Evolutionary conservation across 1,140 invertebrate species (phyloP).

Genomic region (Orius insidiosus): DNA sequence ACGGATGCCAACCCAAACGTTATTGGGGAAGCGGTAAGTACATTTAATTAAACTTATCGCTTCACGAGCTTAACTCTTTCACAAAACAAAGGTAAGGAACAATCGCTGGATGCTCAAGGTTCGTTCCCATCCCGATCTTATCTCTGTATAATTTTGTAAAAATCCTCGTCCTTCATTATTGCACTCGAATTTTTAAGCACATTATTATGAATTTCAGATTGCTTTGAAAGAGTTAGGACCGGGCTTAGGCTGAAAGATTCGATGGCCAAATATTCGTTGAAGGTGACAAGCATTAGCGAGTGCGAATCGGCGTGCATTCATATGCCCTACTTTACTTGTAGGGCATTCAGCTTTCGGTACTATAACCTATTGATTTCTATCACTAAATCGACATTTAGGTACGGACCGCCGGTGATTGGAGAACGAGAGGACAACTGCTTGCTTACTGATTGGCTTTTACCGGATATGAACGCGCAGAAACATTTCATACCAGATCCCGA

Average conservation of each 20-base stretch:
- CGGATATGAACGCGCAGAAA: slow-evolving; percentile 37
- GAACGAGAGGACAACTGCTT: slow-evolving; percentile 49
- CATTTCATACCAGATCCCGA: slow-evolving; percentile 38
- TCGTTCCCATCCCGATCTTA: too few species aligned
- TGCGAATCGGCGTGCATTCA: slow-evolving; percentile 56
- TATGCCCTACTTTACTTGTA: slow-evolving; percentile 44
- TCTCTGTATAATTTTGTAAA: too few species aligned
- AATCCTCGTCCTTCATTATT: too few species aligned
- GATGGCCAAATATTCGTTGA: slow-evolving; percentile 41
- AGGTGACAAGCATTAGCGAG: slow-evolving; percentile 46
- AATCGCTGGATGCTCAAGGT: too few species aligned
- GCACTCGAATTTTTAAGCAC: slow-evolving; percentile 16
- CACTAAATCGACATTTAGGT: slow-evolving; percentile 27
- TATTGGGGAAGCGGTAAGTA: slow-evolving; percentile 25
- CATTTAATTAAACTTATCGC: neutral
- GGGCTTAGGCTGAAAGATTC: slow-evolving; percentile 42
- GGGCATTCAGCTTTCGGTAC: slow-evolving; percentile 57
- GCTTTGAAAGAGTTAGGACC: slow-evolving; percentile 59
- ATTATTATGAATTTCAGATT: slow-evolving; percentile 50
- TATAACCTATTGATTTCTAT: neutral
- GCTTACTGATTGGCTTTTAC: slow-evolving; percentile 47
- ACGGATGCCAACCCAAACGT: slow-evolving; percentile 18
- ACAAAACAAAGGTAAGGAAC: too few species aligned
- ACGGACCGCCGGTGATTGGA: slow-evolving; percentile 39
- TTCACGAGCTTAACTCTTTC: too few species aligned